Percentiles rank a stretch among this genome's conserved stretches.
Conservation (phyloP, 2,888 invertebrate species). For the Pharmacophagus antenor region DNA sequence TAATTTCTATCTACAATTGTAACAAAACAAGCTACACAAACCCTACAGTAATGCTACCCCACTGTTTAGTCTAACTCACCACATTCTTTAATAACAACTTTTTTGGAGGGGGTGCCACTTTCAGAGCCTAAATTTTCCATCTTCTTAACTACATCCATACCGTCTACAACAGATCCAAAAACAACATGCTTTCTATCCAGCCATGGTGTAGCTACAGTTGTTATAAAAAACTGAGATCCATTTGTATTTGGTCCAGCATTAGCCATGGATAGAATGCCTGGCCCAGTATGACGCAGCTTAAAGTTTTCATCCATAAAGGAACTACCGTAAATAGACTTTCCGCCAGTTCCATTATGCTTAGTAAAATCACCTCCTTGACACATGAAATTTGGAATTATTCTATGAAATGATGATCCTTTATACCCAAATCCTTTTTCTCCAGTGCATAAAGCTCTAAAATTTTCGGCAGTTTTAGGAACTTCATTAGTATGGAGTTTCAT, state of each 20-base stretch:
- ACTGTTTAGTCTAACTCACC: conserved; percentile 84
- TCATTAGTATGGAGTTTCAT: conserved; percentile 94
- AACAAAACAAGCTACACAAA: neutral
- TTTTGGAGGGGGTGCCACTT: conserved; percentile 91
- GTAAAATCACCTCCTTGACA: conserved; percentile 98
- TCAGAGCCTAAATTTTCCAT: conserved; percentile 90
- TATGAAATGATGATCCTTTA: conserved; percentile 94
- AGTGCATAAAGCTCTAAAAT: conserved; percentile 94
- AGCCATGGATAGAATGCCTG: conserved; percentile 96
- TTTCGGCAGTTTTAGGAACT: conserved; percentile 96
- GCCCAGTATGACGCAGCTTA: conserved; percentile 92
- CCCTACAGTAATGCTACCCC: conserved; percentile 2
- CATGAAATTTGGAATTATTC: conserved; percentile 97
- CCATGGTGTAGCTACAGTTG: conserved; percentile 96
- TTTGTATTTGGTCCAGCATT: conserved; percentile 97
- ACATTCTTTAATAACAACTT: conserved; percentile 88
- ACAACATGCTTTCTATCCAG: conserved; percentile 97
- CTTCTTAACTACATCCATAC: conserved; percentile 94
- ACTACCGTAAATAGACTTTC: conserved; percentile 98
- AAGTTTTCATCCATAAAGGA: conserved; percentile 97
- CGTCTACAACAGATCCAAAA: conserved; percentile 94
- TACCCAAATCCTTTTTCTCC: conserved; percentile 86
- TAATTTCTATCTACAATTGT: neutral
- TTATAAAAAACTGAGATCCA: conserved; percentile 98
- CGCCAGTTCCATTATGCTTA: conserved; percentile 94